Conservation (phyloP, 2,888 invertebrate species). For the Tiliacea citrago region DNA sequence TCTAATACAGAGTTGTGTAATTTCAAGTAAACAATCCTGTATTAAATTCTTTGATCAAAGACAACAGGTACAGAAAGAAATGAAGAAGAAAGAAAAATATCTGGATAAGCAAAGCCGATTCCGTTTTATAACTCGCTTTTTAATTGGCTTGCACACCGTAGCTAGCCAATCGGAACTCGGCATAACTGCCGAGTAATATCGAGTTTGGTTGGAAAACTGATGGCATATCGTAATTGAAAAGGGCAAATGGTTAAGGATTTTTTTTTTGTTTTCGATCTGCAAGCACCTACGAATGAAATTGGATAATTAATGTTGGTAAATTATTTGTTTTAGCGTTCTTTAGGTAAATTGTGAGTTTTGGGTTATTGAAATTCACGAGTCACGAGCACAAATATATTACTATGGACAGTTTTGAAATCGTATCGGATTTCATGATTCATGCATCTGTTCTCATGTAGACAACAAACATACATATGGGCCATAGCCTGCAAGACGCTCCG, state of each 20-base stretch:
- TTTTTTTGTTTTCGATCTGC: background rate
- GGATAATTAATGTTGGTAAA: background rate
- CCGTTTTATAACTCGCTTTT: conserved; percentile 3
- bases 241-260: background rate
- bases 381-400: no score
- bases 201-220: conserved; percentile 4
- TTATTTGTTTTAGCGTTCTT: no score
- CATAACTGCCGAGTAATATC: conserved; percentile 2
- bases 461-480: no score
- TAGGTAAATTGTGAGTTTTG: no score
- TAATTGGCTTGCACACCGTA: conserved; percentile 26
- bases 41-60: background rate
- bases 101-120: conserved; percentile 1
- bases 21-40: background rate
- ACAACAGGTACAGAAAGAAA: background rate
- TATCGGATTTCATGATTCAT: no score
- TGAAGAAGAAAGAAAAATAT: background rate
- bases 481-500: no score
- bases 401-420: no score
- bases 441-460: no score
- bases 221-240: conserved; percentile 33
- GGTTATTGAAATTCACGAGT: no score
- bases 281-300: background rate
- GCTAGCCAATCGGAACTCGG: conserved; percentile 33
- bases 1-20: background rate